phyloP scores from a whole-genome alignment of 37 sponge, comb jelly and placozoan species.

The Lycopodina hypogea region DNA sequence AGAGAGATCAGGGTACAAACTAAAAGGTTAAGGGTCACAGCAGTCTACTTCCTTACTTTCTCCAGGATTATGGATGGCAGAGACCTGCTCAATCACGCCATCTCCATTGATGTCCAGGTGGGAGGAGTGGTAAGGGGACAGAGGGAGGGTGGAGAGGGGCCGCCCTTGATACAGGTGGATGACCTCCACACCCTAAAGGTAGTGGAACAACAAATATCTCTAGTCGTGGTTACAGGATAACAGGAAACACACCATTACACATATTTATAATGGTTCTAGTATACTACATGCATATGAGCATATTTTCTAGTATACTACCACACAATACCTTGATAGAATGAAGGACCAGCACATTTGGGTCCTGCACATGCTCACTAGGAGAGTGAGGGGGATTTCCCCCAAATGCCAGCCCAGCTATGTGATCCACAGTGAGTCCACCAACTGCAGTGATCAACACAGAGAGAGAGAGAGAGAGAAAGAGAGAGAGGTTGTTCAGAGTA shows the following conservation, averaged over 20 bases:
- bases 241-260: background rate
- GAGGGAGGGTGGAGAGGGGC: constrained; percentile 73
- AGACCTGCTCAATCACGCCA: constrained; percentile 73
- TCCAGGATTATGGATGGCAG: constrained; percentile 55
- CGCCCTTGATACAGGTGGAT: constrained; percentile 74
- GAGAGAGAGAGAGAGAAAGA: background rate
- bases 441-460: constrained; percentile 19
- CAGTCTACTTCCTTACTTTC: constrained; percentile 15
- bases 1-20: too few species aligned
- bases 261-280: background rate
- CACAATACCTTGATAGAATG: constrained; percentile 77
- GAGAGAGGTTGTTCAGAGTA: background rate
- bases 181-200: constrained; percentile 60
- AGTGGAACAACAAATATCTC: background rate
- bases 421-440: constrained; percentile 62
- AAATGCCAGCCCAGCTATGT: constrained; percentile 67
- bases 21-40: too few species aligned
- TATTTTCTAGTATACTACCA: too few species aligned
- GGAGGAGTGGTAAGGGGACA: constrained; percentile 62
- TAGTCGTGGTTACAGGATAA: background rate
- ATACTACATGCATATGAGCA: too few species aligned
- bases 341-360: constrained; percentile 75
- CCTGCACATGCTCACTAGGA: constrained; percentile 53
- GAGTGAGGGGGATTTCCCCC: constrained; percentile 74
- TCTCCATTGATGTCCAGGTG: constrained; percentile 82